Conservation (phyloP, 2,797 vertebrate genomes). For the Amphiprion clarkii region DNA sequence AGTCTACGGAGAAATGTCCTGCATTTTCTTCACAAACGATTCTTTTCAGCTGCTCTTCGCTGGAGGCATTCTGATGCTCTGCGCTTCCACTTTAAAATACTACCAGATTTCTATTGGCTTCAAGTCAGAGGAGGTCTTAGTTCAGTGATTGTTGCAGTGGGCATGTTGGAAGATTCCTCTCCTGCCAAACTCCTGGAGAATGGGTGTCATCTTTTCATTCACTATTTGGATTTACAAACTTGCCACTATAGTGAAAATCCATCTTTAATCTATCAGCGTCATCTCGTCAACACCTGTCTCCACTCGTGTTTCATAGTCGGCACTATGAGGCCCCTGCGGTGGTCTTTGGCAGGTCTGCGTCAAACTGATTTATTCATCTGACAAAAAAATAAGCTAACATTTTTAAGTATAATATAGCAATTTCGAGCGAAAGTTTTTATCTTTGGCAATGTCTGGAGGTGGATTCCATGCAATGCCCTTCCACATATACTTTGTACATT, state of each 20-base stretch:
- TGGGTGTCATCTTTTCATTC: neutral
- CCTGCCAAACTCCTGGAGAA: neutral
- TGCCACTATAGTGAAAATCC: neutral
- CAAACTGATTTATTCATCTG: neutral
- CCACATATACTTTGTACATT: too few relatives aligned
- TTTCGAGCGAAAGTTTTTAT: too few relatives aligned
- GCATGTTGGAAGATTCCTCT: neutral
- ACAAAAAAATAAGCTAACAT: neutral
- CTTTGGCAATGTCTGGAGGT: too few relatives aligned
- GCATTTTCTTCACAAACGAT: neutral
- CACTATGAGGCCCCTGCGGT: too few relatives aligned
- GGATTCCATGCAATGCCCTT: too few relatives aligned
- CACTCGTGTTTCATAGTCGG: too few relatives aligned
- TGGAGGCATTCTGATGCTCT: neutral
- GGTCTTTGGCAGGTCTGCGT: too few relatives aligned
- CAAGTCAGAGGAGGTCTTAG: neutral
- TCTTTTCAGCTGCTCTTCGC: neutral
- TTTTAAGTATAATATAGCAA: too few relatives aligned
- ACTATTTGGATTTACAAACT: neutral
- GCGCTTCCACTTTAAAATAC: neutral
- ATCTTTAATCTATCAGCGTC: neutral
- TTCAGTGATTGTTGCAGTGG: neutral
- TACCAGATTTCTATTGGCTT: constrained; percentile 5
- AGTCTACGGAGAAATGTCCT: neutral
- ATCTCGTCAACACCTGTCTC: neutral